Percentiles rank a stretch among this genome's conserved stretches.
Evolutionary conservation across 2,888 invertebrate species (phyloP).

Genomic region (Thymelicus acteon): DNA sequence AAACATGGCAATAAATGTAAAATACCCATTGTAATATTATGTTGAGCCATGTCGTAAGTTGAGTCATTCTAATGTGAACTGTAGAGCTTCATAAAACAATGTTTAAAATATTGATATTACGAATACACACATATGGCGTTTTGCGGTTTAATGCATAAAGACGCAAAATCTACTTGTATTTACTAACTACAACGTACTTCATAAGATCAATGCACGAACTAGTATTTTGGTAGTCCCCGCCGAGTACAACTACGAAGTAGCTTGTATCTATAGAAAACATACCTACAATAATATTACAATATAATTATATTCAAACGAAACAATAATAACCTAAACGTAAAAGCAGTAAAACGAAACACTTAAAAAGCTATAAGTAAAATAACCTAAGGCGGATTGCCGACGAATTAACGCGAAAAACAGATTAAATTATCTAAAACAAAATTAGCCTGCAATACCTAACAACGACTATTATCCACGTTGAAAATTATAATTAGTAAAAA

Average conservation of each 20-base stretch:
- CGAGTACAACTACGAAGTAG: neutral
- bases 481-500: slow-evolving; percentile 45
- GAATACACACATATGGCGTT: no score
- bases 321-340: slow-evolving; percentile 28
- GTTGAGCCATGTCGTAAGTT: no score
- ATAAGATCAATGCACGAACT: no score
- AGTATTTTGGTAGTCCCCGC: neutral
- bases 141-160: no score
- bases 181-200: no score
- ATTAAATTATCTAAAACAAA: slow-evolving; percentile 19
- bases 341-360: slow-evolving; percentile 30
- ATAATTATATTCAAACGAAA: neutral
- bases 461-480: slow-evolving; percentile 51
- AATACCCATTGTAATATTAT: no score
- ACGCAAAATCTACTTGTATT: no score
- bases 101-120: no score
- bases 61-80: no score
- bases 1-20: no score
- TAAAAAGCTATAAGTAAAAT: slow-evolving; percentile 29
- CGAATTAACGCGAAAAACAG: slow-evolving; percentile 46
- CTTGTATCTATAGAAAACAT: neutral
- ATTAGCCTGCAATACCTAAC: slow-evolving; percentile 32
- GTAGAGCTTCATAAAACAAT: no score
- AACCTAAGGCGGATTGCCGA: slow-evolving; percentile 65
- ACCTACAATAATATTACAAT: neutral